Evolutionary conservation across 2,113 vertebrate genomes (phyloP), one percentile per base, ranked within the genome.

Genomic region (Syrmaticus mikado): DNA sequence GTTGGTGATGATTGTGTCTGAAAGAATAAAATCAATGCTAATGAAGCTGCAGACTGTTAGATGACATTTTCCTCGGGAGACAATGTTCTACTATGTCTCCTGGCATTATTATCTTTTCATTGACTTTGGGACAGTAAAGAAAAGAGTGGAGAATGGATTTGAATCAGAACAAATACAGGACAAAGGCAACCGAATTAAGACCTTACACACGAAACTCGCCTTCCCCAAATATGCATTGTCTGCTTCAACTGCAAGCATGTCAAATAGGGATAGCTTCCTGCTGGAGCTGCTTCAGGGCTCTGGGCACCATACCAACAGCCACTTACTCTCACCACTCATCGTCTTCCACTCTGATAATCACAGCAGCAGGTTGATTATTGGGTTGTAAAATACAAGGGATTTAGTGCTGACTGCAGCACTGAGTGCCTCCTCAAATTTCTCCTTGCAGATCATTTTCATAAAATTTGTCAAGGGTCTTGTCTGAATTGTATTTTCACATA

Each of bases 361-460:
- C 96, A 96, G 93, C 95, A 94, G 96, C 93, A 96, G 88, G 92
- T 95, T 96, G 95, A 96, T 96, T 95, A 96, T 93, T 90, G 88
- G 90, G 88, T 94, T 96, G 85, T 93, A 95, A 96, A 96, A 94
- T 94, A 94, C 82, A 94, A 94, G 83, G 90, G 88, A 94, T 94
- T 95, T 95, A 96, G 80, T 84, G 93, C 96, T 95, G 95, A 95
- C 96, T 95, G 85, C 96, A 95, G 93, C 96, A 94, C 88, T 5
- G 82, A 92, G 82, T 48, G 82, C 90, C 82, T 93, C 43, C 46
- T 95, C 93, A 86, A 72, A 96, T 88, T 93, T 85, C 76, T 96
- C 85, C 60, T 8, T 78, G 90, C 73, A 90, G 93, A 95, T 88
- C 25, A 90, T 95, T 94, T 95, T 88, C 85, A 94, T 93, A 93